A percentile compares a stretch with the other conserved stretches of the same genome.
These are phyloP conservation scores for Dendrophyllia cribrosa DNA, from an alignment of 64 coral and sea anemone genomes.

Conservation along the genomic window DNA sequence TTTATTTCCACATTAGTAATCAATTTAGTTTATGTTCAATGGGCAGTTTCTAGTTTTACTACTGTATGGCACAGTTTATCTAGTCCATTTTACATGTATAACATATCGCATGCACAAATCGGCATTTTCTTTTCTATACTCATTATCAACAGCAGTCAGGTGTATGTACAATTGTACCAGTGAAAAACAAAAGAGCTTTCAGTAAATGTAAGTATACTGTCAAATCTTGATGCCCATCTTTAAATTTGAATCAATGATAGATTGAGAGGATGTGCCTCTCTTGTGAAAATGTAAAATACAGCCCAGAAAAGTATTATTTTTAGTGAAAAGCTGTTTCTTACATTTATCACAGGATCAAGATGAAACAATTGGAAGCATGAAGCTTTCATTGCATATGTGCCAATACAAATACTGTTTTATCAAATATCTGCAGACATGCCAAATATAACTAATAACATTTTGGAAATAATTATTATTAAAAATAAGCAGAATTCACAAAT, in stretches of 20 bases:
- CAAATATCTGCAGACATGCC: not conserved
- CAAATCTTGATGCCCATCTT: not conserved
- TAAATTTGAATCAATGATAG: not conserved
- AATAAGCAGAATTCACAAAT: not conserved
- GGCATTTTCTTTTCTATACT: too few species aligned
- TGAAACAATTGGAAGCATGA: too few species aligned
- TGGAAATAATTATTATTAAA: not conserved
- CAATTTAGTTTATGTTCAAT: too few species aligned
- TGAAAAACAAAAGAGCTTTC: not conserved
- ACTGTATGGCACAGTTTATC: too few species aligned
- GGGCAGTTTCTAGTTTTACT: too few species aligned
- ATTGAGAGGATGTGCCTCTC: too few species aligned
- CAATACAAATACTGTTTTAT: not conserved
- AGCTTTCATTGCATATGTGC: too few species aligned
- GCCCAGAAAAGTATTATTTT: not conserved
- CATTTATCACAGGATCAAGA: not conserved
- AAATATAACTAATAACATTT: not conserved
- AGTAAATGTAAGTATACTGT: not conserved
- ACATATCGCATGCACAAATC: too few species aligned
- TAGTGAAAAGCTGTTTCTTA: not conserved
- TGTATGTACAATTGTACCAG: not conserved
- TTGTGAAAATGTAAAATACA: not conserved
- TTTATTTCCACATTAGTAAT: too few species aligned
- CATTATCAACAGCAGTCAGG: too few species aligned
- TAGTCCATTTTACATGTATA: too few species aligned